A percentile compares a stretch with the other conserved stretches of the same genome.
phyloP scores from a whole-genome alignment of 2,888 invertebrate species.

The Anaspis maculata region DNA sequence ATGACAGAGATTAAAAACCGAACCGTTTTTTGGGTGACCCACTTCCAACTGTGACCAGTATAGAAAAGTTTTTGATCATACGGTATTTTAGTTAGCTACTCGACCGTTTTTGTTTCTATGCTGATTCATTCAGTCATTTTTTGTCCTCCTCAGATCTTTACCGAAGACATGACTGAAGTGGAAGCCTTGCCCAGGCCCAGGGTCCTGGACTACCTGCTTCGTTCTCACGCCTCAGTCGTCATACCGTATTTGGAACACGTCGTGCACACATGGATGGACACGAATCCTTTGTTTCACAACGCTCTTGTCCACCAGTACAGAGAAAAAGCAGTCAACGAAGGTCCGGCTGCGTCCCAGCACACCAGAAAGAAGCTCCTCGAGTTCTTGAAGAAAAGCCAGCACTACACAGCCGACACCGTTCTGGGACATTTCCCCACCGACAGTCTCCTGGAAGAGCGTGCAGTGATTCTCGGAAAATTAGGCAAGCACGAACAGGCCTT shows the following conservation, averaged over 20 bases:
- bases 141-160: too few species aligned
- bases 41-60: too few species aligned
- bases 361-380: slow-evolving; percentile 58
- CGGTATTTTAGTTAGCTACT: too few species aligned
- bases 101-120: too few species aligned
- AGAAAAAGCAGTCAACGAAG: slow-evolving; percentile 52
- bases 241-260: slow-evolving; percentile 94
- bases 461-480: slow-evolving; percentile 85
- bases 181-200: slow-evolving; percentile 81
- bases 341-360: slow-evolving; percentile 47
- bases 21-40: too few species aligned
- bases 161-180: slow-evolving; percentile 79
- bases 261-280: slow-evolving; percentile 82
- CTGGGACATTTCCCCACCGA: slow-evolving; percentile 80
- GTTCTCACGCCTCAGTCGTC: slow-evolving; percentile 70
- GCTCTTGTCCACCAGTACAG: slow-evolving; percentile 82
- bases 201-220: slow-evolving; percentile 81
- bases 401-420: slow-evolving; percentile 81
- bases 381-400: slow-evolving; percentile 71
- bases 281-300: slow-evolving; percentile 80
- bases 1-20: too few species aligned
- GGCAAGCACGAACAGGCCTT: slow-evolving; percentile 89
- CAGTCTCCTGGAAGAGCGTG: slow-evolving; percentile 83
- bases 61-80: too few species aligned
- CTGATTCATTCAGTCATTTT: too few species aligned